Percentiles rank a stretch among this genome's conserved stretches.
Conservation (phyloP, 2,113 vertebrate genomes). For the Peromyscus leucopus region DNA sequence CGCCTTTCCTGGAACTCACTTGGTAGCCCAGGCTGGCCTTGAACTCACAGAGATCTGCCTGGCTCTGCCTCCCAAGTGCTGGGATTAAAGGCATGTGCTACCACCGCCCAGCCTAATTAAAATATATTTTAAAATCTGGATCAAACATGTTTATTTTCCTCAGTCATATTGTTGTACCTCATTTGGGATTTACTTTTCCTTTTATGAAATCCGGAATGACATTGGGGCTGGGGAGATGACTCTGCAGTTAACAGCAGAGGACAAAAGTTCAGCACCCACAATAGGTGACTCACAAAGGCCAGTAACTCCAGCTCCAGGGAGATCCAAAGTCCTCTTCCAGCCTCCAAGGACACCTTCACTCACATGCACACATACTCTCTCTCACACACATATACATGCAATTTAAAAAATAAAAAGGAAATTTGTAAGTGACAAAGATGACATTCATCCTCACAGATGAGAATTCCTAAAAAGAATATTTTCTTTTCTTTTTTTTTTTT, state of each 20-base stretch:
- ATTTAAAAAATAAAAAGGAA: neutral
- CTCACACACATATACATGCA: neutral
- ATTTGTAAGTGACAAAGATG: neutral
- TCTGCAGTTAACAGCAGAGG: neutral
- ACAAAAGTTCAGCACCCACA: neutral
- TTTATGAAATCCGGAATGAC: slow-evolving; percentile 1
- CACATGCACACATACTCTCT: neutral
- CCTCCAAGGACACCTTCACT: neutral
- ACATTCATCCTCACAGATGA: neutral
- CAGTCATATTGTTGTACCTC: neutral
- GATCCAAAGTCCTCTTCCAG: neutral
- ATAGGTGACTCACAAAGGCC: neutral
- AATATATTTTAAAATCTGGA: neutral
- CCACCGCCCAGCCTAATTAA: neutral
- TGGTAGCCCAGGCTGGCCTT: too few relatives aligned
- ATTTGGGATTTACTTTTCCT: neutral
- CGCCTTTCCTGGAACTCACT: too few relatives aligned
- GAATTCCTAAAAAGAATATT: neutral
- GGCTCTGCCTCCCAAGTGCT: too few relatives aligned
- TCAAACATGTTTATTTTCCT: neutral
- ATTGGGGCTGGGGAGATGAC: neutral
- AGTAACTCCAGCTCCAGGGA: neutral
- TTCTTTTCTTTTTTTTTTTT: neutral
- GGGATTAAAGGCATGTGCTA: too few relatives aligned
- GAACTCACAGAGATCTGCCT: too few relatives aligned